Conservation (phyloP, 2,888 invertebrate species). For the Achlya flavicornis region DNA sequence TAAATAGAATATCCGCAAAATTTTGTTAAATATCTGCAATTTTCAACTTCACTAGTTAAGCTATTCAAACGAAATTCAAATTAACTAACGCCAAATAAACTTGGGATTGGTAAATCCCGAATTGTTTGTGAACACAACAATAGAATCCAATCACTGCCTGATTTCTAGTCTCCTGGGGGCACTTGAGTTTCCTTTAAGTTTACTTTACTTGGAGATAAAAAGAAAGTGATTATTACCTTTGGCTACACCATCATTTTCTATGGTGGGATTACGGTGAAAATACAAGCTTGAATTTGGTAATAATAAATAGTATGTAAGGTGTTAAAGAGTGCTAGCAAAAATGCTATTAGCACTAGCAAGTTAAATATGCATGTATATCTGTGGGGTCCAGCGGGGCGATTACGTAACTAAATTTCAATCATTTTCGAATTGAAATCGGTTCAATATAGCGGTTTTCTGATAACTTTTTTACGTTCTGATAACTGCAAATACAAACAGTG, state of each 20-base stretch:
- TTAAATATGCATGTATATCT: no score
- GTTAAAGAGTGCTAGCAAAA: no score
- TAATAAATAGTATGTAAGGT: no score
- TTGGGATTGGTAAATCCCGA: constrained; percentile 6
- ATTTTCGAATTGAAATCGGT: no score
- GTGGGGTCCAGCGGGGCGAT: no score
- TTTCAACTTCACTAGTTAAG: neutral
- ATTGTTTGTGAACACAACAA: constrained; percentile 28
- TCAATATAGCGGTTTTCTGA: no score
- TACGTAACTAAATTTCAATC: no score
- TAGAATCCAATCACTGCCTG: constrained; percentile 36
- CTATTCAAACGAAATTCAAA: neutral
- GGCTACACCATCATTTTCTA: neutral
- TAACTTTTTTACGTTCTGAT: no score
- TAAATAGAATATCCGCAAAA: no score
- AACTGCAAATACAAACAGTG: no score
- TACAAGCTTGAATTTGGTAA: neutral
- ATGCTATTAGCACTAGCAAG: no score
- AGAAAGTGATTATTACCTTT: neutral
- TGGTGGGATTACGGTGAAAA: neutral
- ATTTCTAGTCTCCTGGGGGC: constrained; percentile 33
- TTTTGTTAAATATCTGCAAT: no score
- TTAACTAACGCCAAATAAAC: neutral
- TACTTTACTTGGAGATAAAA: neutral
- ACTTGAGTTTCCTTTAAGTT: constrained; percentile 11